Evolutionary conservation across 2,113 vertebrate species (phyloP).

Genomic region (Cyrtonyx montezumae): DNA sequence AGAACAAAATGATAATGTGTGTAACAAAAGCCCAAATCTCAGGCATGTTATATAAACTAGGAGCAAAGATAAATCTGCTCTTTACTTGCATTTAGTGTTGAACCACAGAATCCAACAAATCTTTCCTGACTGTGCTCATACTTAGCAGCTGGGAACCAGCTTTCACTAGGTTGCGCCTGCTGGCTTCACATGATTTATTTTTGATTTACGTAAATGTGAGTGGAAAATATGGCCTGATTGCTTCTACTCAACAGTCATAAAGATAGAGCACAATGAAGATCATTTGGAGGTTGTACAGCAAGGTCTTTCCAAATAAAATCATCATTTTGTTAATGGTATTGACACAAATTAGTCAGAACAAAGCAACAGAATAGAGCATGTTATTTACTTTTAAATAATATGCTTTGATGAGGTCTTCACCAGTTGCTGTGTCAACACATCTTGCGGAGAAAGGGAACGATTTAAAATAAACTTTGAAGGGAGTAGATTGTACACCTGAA

Average conservation of each 20-base stretch:
- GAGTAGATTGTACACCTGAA: background rate
- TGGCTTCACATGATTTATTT: constrained; percentile 55
- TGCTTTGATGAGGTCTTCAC: background rate
- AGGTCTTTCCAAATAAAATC: background rate
- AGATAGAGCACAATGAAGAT: background rate
- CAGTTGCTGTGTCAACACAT: background rate
- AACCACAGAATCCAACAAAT: constrained; percentile 23
- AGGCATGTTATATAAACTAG: background rate
- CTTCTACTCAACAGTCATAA: background rate
- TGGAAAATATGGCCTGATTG: constrained; percentile 40
- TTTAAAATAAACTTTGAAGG: background rate
- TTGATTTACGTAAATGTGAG: constrained; percentile 26
- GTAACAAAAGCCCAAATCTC: background rate
- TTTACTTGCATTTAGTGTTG: background rate
- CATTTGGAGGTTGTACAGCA: background rate
- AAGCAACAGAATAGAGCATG: background rate
- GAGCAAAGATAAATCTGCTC: constrained; percentile 17
- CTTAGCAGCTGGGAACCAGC: constrained; percentile 41
- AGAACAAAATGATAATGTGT: background rate
- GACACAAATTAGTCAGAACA: background rate
- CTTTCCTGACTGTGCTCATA: background rate
- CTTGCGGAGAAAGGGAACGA: background rate
- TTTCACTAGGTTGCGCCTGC: constrained; percentile 11
- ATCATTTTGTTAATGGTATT: background rate
- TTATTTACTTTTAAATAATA: background rate